phyloP scores from a whole-genome alignment of 2,888 invertebrate species.

The Boloria euphrosyne region DNA sequence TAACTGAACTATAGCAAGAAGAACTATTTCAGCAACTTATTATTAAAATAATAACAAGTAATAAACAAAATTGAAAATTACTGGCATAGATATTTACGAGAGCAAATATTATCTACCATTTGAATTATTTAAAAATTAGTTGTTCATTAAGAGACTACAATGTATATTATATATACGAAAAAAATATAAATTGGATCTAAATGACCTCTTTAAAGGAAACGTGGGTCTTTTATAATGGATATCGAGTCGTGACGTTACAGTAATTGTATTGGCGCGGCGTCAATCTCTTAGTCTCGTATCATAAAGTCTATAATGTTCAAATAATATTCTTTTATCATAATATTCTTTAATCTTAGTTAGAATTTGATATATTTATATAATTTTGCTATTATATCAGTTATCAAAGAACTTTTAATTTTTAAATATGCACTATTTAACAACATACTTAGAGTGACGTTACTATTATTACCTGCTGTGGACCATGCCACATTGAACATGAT shows the following conservation, averaged over 20 bases:
- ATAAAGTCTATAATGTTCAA: conserved; percentile 38
- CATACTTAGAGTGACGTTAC: conserved; percentile 20
- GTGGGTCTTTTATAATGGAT: conserved; percentile 45
- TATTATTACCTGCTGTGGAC: conserved; percentile 20
- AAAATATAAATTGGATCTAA: conserved; percentile 49
- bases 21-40: no score
- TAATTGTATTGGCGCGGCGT: conserved; percentile 36
- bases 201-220: conserved; percentile 52
- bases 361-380: not conserved
- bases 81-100: conserved; percentile 13
- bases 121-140: conserved; percentile 11
- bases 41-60: no score
- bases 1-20: no score
- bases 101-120: conserved; percentile 14
- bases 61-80: conserved; percentile 16
- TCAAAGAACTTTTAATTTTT: not conserved
- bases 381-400: not conserved
- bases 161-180: conserved; percentile 43
- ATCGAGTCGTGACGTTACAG: conserved; percentile 48
- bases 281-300: conserved; percentile 39
- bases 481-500: conserved; percentile 24
- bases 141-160: conserved; percentile 43
- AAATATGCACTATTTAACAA: not conserved
- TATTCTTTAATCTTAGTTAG: no score
- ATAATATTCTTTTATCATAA: not conserved